Conservation (phyloP, 2,797 vertebrate species). For the Cetoscarus ocellatus region DNA sequence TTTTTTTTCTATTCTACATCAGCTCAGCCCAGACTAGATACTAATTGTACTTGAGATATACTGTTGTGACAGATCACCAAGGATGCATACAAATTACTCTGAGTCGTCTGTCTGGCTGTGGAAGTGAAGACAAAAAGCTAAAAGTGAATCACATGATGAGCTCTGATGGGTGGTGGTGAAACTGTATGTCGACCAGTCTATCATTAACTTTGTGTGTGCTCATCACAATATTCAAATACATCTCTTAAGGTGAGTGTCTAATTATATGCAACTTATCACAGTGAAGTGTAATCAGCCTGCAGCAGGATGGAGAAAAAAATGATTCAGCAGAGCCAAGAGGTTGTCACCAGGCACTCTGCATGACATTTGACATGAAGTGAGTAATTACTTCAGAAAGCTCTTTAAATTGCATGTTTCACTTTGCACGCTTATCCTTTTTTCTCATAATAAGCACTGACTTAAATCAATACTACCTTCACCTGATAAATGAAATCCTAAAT, state of each 20-base stretch:
- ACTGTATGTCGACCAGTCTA: not conserved
- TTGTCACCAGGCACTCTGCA: slow-evolving; percentile 46
- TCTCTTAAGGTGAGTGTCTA: slow-evolving; percentile 36
- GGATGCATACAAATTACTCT: slow-evolving; percentile 45
- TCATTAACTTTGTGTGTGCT: not conserved
- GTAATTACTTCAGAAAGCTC: slow-evolving; percentile 41
- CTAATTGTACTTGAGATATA: slow-evolving; percentile 18
- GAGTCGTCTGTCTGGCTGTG: slow-evolving; percentile 33
- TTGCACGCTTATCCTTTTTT: slow-evolving; percentile 16
- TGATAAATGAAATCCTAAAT: slow-evolving; percentile 43
- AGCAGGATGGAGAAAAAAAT: slow-evolving; percentile 47
- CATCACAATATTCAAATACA: slow-evolving; percentile 19
- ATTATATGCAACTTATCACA: slow-evolving; percentile 45
- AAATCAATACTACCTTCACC: slow-evolving; percentile 37
- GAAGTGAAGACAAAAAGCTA: slow-evolving; percentile 24
- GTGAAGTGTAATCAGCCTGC: slow-evolving; percentile 55
- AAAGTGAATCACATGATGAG: slow-evolving; percentile 33
- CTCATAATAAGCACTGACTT: slow-evolving; percentile 45
- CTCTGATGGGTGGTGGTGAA: slow-evolving; percentile 24
- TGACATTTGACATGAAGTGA: slow-evolving; percentile 33
- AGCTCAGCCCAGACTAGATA: slow-evolving; percentile 2
- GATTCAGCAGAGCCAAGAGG: slow-evolving; percentile 45
- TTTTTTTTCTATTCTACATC: not conserved
- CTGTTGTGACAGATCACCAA: slow-evolving; percentile 17
- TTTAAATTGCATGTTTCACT: slow-evolving; percentile 49